A percentile compares a stretch with the other conserved stretches of the same genome.
Evolutionary conservation across 2,113 vertebrate genomes (phyloP).

Genomic region (Syngnathoides biaculeatus): DNA sequence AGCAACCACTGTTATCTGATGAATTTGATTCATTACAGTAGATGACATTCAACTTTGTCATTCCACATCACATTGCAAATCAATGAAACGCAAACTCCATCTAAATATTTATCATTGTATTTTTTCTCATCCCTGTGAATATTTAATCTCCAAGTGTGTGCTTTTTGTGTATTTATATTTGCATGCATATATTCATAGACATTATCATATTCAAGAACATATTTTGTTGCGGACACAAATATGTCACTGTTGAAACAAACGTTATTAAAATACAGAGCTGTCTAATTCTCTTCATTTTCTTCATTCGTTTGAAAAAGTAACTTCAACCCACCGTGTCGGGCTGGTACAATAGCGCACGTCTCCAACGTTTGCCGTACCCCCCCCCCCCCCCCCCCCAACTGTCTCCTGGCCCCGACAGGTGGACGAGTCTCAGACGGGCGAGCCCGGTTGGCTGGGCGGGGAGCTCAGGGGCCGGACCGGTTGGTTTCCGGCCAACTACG

Average conservation of each 20-base stretch:
- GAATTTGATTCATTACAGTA: background rate
- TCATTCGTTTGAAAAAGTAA: background rate
- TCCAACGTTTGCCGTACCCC: background rate
- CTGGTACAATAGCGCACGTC: background rate
- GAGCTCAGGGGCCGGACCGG: constrained; percentile 92
- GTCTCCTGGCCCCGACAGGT: constrained; percentile 72
- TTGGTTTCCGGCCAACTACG: constrained; percentile 98
- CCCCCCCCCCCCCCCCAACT: too few species aligned
- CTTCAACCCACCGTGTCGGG: background rate
- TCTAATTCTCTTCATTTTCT: background rate
- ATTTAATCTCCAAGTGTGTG: background rate
- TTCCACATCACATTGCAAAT: background rate
- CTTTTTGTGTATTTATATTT: background rate
- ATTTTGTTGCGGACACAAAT: background rate
- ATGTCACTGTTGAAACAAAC: background rate
- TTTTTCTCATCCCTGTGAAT: background rate
- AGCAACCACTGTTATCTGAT: background rate
- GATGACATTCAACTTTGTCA: background rate
- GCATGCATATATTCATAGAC: background rate
- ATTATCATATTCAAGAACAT: background rate
- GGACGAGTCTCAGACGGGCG: constrained; percentile 95
- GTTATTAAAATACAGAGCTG: background rate
- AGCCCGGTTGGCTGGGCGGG: constrained; percentile 96
- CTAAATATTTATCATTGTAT: background rate
- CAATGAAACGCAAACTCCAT: background rate